A percentile compares a stretch with the other conserved stretches of the same genome.
Conservation (phyloP, 2,797 vertebrate genomes). For the Lophotriccus pileatus region DNA sequence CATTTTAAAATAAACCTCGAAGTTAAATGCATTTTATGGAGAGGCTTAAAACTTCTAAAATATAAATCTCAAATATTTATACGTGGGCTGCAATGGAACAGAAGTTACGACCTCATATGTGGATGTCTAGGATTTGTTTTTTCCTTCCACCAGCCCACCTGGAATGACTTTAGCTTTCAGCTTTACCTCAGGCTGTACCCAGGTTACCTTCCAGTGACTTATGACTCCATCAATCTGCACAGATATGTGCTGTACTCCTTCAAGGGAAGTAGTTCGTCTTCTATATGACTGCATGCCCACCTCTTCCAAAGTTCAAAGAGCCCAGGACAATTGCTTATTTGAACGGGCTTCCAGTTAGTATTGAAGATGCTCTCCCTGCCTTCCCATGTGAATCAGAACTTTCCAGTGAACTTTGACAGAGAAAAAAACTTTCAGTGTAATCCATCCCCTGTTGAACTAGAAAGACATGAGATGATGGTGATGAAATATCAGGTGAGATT, state of each 20-base stretch:
- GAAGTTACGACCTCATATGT: constrained; percentile 53
- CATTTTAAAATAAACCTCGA: constrained; percentile 56
- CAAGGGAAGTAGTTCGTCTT: constrained; percentile 64
- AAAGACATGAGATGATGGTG: background rate
- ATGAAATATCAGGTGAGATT: constrained; percentile 45
- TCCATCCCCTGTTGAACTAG: background rate
- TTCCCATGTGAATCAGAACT: background rate
- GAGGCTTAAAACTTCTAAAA: constrained; percentile 45
- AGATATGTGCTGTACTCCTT: constrained; percentile 45
- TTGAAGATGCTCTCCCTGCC: background rate
- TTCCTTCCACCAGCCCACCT: constrained; percentile 35
- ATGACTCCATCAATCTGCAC: constrained; percentile 44
- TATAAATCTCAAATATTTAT: constrained; percentile 66
- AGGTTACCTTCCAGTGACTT: constrained; percentile 58
- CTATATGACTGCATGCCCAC: constrained; percentile 43
- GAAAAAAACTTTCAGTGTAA: background rate
- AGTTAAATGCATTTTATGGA: constrained; percentile 42
- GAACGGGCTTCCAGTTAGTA: background rate
- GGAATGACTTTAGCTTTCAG: constrained; percentile 64
- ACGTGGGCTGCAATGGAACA: background rate
- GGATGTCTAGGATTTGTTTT: constrained; percentile 37
- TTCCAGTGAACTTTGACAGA: background rate
- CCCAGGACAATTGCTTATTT: constrained; percentile 7
- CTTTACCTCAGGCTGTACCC: constrained; percentile 47
- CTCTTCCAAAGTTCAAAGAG: constrained; percentile 49